These are phyloP conservation scores for Dryocosmus kuriphilus DNA, from an alignment of 2,888 invertebrate genomes.

Conservation along the genomic window DNA sequence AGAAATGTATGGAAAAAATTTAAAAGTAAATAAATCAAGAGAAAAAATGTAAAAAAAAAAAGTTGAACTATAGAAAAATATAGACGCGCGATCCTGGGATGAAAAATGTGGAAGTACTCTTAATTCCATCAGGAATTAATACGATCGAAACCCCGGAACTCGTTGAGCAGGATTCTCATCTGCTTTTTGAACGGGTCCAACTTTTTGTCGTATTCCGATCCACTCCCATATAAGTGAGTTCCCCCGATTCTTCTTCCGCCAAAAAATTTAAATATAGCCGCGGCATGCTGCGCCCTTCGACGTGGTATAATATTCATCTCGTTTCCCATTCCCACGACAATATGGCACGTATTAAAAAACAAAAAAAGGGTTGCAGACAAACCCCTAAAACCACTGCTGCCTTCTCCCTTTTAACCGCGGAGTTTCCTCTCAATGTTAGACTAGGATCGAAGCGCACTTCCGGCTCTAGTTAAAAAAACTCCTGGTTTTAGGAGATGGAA, in stretches of 20 bases:
- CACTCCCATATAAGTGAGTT: slow-evolving; percentile 48
- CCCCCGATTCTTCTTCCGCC: slow-evolving; percentile 54
- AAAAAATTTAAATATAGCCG: slow-evolving; percentile 69
- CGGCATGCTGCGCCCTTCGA: slow-evolving; percentile 54
- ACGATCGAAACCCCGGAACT: slow-evolving; percentile 55
- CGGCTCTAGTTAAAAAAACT: slow-evolving; percentile 62
- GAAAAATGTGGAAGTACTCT: slow-evolving; percentile 9
- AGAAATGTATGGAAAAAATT: too few relatives aligned
- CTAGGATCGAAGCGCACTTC: slow-evolving; percentile 64
- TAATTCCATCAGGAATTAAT: slow-evolving; percentile 37
- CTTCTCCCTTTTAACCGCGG: slow-evolving; percentile 44
- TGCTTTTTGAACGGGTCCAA: slow-evolving; percentile 50
- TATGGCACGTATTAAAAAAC: slow-evolving; percentile 68
- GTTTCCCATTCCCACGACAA: slow-evolving; percentile 72
- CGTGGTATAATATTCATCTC: slow-evolving; percentile 53
- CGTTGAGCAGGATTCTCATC: slow-evolving; percentile 57
- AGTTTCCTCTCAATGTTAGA: slow-evolving; percentile 37
- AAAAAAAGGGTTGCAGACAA: slow-evolving; percentile 69
- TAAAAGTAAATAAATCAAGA: background rate
- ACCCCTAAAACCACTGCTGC: slow-evolving; percentile 45
- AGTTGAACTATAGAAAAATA: background rate
- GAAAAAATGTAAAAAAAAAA: background rate
- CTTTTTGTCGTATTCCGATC: slow-evolving; percentile 56
- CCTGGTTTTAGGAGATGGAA: slow-evolving; percentile 43
- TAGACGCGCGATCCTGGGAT: background rate